These are phyloP conservation scores for Macroramphosus scolopax DNA, from an alignment of 2,797 vertebrate species.

Conservation along the genomic window DNA sequence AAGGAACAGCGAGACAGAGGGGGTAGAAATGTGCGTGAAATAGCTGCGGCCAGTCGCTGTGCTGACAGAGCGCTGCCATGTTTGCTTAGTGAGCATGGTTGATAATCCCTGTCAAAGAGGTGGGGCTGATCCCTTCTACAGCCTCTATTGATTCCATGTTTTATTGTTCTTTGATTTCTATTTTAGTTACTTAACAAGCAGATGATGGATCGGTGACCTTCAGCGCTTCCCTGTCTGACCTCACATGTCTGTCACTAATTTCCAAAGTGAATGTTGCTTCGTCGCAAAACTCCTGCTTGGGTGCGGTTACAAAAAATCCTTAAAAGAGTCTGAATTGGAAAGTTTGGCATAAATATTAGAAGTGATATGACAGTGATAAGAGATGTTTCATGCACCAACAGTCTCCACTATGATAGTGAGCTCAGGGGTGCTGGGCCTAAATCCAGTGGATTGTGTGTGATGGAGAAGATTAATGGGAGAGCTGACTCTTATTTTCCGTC, in stretches of 20 bases:
- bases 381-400: slow-evolving; percentile 67
- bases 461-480: slow-evolving; percentile 71
- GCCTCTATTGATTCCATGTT: slow-evolving; percentile 69
- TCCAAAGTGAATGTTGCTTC: slow-evolving; percentile 23
- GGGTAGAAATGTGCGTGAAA: slow-evolving; percentile 61
- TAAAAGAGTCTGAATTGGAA: slow-evolving; percentile 31
- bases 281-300: slow-evolving; percentile 14
- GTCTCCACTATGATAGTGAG: slow-evolving; percentile 60
- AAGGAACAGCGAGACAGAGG: slow-evolving; percentile 62
- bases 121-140: slow-evolving; percentile 70
- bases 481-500: slow-evolving; percentile 48
- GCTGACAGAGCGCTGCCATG: slow-evolving; percentile 61
- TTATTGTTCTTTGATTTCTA: slow-evolving; percentile 80
- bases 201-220: slow-evolving; percentile 81
- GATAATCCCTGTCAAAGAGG: slow-evolving; percentile 73
- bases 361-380: slow-evolving; percentile 71
- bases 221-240: slow-evolving; percentile 57
- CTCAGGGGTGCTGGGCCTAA: slow-evolving; percentile 60
- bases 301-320: slow-evolving; percentile 7
- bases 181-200: slow-evolving; percentile 80
- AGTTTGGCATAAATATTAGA: slow-evolving; percentile 54
- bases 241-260: slow-evolving; percentile 29
- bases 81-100: slow-evolving; percentile 73
- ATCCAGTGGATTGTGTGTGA: slow-evolving; percentile 71
- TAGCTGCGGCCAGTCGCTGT: slow-evolving; percentile 54